These are phyloP conservation scores for Pachymerium ferrugineum DNA, from an alignment of 2,888 invertebrate species.

Conservation along the genomic window DNA sequence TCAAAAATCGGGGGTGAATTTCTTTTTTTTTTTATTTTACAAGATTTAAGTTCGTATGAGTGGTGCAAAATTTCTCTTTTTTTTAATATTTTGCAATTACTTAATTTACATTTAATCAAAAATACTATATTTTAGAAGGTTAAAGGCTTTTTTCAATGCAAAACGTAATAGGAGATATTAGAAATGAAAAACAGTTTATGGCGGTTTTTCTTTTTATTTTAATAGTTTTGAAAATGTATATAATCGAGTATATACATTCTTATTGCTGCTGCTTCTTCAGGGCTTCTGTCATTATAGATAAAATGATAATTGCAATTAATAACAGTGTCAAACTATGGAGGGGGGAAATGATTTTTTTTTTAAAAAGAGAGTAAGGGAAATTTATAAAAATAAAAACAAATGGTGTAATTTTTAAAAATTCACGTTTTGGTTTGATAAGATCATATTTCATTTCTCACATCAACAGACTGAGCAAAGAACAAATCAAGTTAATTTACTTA, in stretches of 20 bases:
- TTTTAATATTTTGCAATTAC: slow-evolving; percentile 7
- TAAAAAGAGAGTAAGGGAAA: too few species aligned
- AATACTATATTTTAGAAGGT: not conserved
- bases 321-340: not conserved
- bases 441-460: not conserved
- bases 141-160: not conserved
- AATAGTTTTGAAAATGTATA: not conserved
- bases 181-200: not conserved
- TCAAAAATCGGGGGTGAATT: too few species aligned
- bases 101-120: slow-evolving; percentile 17
- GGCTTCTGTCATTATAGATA: slow-evolving; percentile 11
- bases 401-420: too few species aligned
- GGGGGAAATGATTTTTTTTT: too few species aligned
- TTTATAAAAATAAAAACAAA: not conserved
- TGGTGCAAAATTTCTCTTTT: slow-evolving; percentile 15
- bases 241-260: not conserved
- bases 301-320: not conserved
- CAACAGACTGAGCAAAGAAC: not conserved
- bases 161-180: not conserved
- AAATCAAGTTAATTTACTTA: not conserved
- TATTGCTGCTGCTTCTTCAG: slow-evolving; percentile 27
- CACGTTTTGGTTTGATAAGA: not conserved
- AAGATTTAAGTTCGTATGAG: not conserved
- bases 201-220: not conserved
- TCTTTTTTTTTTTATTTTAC: not conserved